Base-by-base conservation (phyloP, 2,888 invertebrate genomes). In the Frankliniella fusca region DNA sequence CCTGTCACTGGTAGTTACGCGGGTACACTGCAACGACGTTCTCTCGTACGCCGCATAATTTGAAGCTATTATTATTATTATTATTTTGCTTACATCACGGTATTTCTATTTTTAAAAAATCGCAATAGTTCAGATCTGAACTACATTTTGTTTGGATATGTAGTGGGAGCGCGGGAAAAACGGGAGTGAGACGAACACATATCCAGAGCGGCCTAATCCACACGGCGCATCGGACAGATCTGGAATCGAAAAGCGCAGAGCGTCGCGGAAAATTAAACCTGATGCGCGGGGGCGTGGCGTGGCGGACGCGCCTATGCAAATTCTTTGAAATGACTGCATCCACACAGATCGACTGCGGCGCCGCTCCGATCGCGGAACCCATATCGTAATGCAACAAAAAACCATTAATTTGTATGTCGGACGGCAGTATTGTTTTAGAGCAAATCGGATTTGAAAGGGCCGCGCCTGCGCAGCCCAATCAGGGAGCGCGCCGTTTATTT, bases 371-470 rank as follows among this genome's bases (percentile, higher is more conserved):
- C 15, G 15, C n/a, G 20, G 15, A 61, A 15, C 61, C 61, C 61
- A 61, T 54, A 54, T 54, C n/a, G 61, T 61, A 61, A 61, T 61
- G 61, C 61, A 61, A 76, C 70, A 27, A 76, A 76, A 38, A 76
- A 76, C 70, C 70, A 76, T 76, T 76, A 23, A 23, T 76, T 76
- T 76, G 27, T 76, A 76, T 76, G 27, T 61, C 61, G 12, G 61
- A 18, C 20, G 18, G 61, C 61, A 18, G 70, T 76, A 76, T 76
- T 76, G 70, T 76, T 76, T 76, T 76, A 23, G 27, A 76, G 70
- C 70, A 76, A 76, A 76, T 76, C 70, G 70, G 70, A 76, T 76
- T 76, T 61, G 61, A 61, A 61, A 20, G 54, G 23, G 54, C 54
- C 54, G 61, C 61, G 61, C 27, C 27, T 27, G 27, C 70, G 70